Percentiles rank a stretch among this genome's conserved stretches.
These are phyloP conservation scores for Catharus ustulatus DNA, from an alignment of 2,797 vertebrate species.

Conservation along the genomic window DNA sequence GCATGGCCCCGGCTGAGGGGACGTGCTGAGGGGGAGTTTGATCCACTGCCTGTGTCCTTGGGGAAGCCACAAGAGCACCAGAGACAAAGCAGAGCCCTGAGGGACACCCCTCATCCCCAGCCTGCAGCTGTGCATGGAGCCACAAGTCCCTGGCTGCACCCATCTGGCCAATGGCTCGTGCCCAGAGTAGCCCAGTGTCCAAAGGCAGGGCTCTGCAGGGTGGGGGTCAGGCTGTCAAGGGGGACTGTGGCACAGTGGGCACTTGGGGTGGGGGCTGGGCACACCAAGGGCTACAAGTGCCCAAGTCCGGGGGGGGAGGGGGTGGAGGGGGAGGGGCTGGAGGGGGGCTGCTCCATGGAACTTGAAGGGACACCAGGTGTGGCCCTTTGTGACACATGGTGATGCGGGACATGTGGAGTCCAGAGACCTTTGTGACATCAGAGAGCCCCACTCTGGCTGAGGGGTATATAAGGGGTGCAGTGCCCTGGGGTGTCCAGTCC, in stretches of 20 bases:
- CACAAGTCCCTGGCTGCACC: neutral
- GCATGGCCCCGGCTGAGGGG: too few relatives aligned
- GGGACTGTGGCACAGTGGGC: neutral
- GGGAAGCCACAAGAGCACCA: too few relatives aligned
- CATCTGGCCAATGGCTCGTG: neutral
- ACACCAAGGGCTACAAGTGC: neutral
- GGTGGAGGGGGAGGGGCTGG: too few relatives aligned
- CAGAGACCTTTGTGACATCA: neutral
- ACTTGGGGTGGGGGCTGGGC: neutral
- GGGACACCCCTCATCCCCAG: too few relatives aligned
- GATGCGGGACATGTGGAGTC: neutral
- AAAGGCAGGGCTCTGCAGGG: neutral
- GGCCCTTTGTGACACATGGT: neutral
- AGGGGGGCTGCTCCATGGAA: neutral
- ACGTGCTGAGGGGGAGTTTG: too few relatives aligned
- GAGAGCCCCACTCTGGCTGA: neutral
- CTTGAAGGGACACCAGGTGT: rapidly evolving
- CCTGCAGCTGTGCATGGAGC: neutral
- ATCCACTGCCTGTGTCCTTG: neutral
- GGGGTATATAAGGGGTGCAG: rapidly evolving
- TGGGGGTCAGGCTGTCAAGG: neutral
- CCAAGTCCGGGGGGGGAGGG: too few relatives aligned
- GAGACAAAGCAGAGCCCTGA: neutral
- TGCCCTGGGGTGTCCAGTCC: neutral
- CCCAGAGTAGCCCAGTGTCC: too few relatives aligned